Percentiles rank a stretch among this genome's conserved stretches.
These are phyloP conservation scores for Drosophila nigrodunni DNA, from an alignment of 1,140 invertebrate species.

Conservation along the genomic window DNA sequence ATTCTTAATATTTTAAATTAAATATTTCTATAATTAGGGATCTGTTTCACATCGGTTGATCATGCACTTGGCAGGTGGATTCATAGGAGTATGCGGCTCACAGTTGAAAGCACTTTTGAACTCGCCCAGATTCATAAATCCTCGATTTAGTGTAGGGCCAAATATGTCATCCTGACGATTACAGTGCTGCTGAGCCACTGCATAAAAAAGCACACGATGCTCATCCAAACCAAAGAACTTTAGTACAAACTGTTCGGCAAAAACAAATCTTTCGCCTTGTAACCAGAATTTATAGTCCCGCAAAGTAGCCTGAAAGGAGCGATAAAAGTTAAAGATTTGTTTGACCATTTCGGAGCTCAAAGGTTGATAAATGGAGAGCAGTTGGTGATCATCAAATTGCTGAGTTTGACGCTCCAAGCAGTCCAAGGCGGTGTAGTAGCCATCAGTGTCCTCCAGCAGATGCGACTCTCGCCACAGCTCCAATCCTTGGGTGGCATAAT, in stretches of 20 bases:
- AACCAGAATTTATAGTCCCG: constrained; percentile 74
- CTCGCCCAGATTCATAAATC: constrained; percentile 72
- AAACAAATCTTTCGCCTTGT: constrained; percentile 72
- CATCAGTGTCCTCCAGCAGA: constrained; percentile 67
- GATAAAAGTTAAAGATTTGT: constrained; percentile 67
- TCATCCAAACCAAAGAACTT: constrained; percentile 67
- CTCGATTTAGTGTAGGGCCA: constrained; percentile 63
- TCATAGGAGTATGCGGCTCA: constrained; percentile 49
- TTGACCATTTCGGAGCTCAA: constrained; percentile 51
- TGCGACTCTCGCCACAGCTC: constrained; percentile 65
- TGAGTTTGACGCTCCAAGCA: constrained; percentile 64
- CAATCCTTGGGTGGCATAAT: constrained; percentile 77
- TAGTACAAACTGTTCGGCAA: constrained; percentile 74
- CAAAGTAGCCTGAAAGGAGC: constrained; percentile 57
- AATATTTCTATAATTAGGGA: neutral
- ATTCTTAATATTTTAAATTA: too few relatives aligned
- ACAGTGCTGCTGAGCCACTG: constrained; percentile 72
- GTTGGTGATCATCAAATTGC: constrained; percentile 39
- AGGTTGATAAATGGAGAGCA: constrained; percentile 43
- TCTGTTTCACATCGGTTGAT: constrained; percentile 53
- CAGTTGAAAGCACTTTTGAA: constrained; percentile 75
- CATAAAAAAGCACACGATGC: constrained; percentile 70
- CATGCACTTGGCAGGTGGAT: constrained; percentile 74
- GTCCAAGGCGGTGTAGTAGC: constrained; percentile 70
- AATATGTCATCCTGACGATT: constrained; percentile 60